Conservation (phyloP, 2,113 vertebrate genomes). For the Morone saxatilis region DNA sequence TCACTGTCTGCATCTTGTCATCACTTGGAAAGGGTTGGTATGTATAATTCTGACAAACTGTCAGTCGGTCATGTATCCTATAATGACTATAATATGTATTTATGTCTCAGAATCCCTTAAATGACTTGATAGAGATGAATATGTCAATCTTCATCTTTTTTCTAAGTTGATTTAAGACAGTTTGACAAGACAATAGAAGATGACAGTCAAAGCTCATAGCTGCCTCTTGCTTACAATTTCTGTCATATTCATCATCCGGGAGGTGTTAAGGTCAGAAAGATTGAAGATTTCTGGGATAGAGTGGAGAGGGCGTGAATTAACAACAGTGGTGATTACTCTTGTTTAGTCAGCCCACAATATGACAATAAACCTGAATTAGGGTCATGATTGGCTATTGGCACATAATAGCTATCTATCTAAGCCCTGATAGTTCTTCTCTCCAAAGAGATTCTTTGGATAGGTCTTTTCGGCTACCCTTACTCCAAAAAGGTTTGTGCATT, state of each 20-base stretch:
- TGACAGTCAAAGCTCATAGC: conserved; percentile 3
- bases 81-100: conserved; percentile 26
- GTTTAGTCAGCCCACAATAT: background rate
- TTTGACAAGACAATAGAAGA: conserved; percentile 37
- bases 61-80: conserved; percentile 47
- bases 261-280: conserved; percentile 19
- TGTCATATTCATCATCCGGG: conserved; percentile 20
- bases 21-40: background rate
- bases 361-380: conserved; percentile 21
- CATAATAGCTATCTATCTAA: background rate
- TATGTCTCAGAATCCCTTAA: conserved; percentile 6
- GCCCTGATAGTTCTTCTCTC: background rate
- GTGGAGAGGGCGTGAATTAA: conserved; percentile 8
- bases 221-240: conserved; percentile 10
- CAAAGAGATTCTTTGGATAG: background rate
- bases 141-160: background rate
- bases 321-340: background rate
- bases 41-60: conserved; percentile 35
- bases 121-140: background rate
- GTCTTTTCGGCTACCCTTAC: background rate
- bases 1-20: conserved; percentile 21
- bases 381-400: background rate
- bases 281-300: conserved; percentile 10
- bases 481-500: conserved; percentile 14
- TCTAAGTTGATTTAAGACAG: background rate